phyloP scores from a whole-genome alignment of 2,888 invertebrate genomes.

The Euphydryas editha region DNA sequence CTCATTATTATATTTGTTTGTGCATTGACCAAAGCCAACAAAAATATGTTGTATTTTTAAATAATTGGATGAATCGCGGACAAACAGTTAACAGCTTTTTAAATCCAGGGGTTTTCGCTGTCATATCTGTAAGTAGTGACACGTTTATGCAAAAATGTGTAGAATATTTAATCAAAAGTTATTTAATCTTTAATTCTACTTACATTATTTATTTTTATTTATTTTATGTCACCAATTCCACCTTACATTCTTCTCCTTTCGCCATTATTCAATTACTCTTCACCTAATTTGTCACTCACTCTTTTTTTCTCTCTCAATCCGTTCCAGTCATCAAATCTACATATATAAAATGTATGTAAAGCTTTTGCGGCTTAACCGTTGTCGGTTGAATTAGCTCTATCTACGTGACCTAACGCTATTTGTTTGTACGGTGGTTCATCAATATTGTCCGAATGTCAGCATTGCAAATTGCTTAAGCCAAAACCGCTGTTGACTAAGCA shows the following conservation, averaged over 20 bases:
- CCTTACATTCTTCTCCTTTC: neutral
- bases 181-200: too few species aligned
- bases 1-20: too few species aligned
- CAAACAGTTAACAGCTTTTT: too few species aligned
- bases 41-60: too few species aligned
- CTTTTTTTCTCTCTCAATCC: neutral
- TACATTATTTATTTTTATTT: too few species aligned
- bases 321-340: neutral
- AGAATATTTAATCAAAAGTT: too few species aligned
- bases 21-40: too few species aligned
- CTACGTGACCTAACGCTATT: constrained; percentile 9
- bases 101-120: too few species aligned
- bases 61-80: too few species aligned
- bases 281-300: neutral
- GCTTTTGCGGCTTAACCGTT: neutral
- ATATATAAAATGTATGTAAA: neutral
- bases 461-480: constrained; percentile 39
- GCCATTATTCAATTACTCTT: neutral
- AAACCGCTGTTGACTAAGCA: constrained; percentile 36
- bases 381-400: constrained; percentile 9
- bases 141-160: too few species aligned
- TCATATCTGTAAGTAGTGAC: too few species aligned
- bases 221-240: too few species aligned
- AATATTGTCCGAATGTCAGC: constrained; percentile 37
- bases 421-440: constrained; percentile 23